Evolutionary conservation across 2,888 invertebrate genomes (phyloP), one percentile per base, ranked within the genome.

Genomic region (Carcina quercana): DNA sequence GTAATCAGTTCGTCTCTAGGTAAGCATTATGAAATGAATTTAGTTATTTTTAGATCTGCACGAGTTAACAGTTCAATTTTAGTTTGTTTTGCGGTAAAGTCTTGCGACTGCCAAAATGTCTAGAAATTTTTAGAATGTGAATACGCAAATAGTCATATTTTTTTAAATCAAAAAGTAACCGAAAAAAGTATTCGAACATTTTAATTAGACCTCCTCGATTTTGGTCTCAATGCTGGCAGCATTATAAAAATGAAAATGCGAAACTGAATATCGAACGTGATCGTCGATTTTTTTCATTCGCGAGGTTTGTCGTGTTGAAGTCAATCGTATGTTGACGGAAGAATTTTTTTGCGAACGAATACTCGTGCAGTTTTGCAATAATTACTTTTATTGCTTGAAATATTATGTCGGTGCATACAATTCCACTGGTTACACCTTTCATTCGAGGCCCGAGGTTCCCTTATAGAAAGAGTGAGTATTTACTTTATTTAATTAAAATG

Each of bases 391-490:
- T 38, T 20, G 42, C 37, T 12, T 36, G 37, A 36, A 54, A 59
- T 68, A 76, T 68, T 66, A 83, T 83, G 79, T 80, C 80, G 60
- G 78, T 82, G 62, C 80, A 82, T 57, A 82, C 80, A 28, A 79
- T 80, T 42, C 82, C 82, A 40, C 56, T 82, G 58, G 70, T 82
- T 42, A 79, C 79, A 40, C 80, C 82, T 42, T 83, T 79, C 46
- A 80, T 84, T 52, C 65, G 80, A 66, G 84, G 84, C 43, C 82
- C 83, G 53, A 78, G 82, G 53, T 83, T 80, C 58, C 83, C 80
- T 38, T 80, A 79, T 42, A 72, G 83, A 70, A 82, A 83, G 46
- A 79, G 84, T 84, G 57, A 83, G 83, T 82, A 54, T 20, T 22
- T 3, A 24, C 15, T 37, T 42, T 50, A 28, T 39, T 17, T 38